Percentiles rank a stretch among this genome's conserved stretches.
These are phyloP conservation scores for Lycophotia porphyrea DNA, from an alignment of 2,888 invertebrate genomes.

Conservation along the genomic window DNA sequence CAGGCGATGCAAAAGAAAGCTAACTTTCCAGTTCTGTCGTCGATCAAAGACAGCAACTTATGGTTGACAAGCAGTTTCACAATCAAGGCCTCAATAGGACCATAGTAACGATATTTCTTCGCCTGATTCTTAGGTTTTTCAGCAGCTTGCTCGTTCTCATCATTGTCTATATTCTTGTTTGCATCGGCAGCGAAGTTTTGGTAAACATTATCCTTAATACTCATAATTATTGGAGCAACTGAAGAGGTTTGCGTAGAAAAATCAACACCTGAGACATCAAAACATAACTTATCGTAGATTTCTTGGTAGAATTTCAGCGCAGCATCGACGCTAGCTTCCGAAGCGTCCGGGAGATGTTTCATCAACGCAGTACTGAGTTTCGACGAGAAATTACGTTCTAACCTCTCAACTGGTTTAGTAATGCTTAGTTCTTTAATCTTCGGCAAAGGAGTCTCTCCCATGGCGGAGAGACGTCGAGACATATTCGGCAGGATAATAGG, in stretches of 20 bases:
- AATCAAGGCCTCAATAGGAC: constrained; percentile 84
- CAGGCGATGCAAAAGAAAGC: constrained; percentile 88
- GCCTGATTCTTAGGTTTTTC: constrained; percentile 84
- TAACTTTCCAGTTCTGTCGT: constrained; percentile 86
- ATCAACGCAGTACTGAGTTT: constrained; percentile 81
- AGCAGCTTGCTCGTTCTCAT: constrained; percentile 80
- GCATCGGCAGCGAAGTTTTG: constrained; percentile 85
- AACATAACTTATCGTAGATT: constrained; percentile 79
- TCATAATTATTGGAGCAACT: constrained; percentile 88
- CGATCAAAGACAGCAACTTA: constrained; percentile 83
- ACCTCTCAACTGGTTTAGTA: constrained; percentile 79
- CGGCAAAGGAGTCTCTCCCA: constrained; percentile 80
- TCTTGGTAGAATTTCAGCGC: constrained; percentile 84
- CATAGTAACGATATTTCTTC: constrained; percentile 87
- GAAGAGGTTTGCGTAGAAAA: constrained; percentile 83
- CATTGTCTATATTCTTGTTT: constrained; percentile 85
- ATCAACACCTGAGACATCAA: constrained; percentile 79
- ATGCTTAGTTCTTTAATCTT: constrained; percentile 78
- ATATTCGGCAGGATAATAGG: constrained; percentile 85
- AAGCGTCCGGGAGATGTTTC: constrained; percentile 84
- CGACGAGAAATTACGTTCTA: constrained; percentile 79
- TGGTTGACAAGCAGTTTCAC: constrained; percentile 82
- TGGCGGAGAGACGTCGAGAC: constrained; percentile 84
- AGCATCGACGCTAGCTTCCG: constrained; percentile 83
- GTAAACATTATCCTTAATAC: constrained; percentile 87